Conservation (phyloP, 1,140 invertebrate genomes). For the Anoplolepis gracilipes region DNA sequence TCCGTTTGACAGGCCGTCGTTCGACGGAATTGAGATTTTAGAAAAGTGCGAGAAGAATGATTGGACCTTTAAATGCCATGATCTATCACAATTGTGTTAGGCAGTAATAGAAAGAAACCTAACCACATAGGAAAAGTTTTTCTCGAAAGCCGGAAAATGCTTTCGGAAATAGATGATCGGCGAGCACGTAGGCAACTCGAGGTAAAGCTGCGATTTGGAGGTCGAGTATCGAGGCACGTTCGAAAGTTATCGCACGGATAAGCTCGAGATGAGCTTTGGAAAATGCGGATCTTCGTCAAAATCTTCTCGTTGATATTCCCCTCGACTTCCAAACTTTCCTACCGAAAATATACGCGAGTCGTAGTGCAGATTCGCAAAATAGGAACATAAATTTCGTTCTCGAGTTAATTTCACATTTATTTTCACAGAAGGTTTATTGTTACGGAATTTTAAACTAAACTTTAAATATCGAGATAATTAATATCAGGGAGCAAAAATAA, state of each 20-base stretch:
- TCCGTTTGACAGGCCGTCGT: neutral
- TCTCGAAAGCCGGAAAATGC: constrained; percentile 27
- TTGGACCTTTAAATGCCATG: constrained; percentile 10
- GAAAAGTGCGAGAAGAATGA: neutral
- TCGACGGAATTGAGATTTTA: constrained; percentile 1
- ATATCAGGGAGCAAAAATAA: neutral
- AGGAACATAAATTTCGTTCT: neutral
- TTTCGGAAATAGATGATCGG: constrained; percentile 52
- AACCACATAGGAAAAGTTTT: constrained; percentile 26
- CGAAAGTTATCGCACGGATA: constrained; percentile 66
- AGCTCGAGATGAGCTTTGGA: constrained; percentile 59
- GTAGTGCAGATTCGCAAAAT: constrained; percentile 25
- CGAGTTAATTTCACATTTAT: neutral
- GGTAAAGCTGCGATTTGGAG: constrained; percentile 55
- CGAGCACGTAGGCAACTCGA: constrained; percentile 45
- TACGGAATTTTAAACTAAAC: neutral
- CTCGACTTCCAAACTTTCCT: constrained; percentile 35
- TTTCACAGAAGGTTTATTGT: neutral
- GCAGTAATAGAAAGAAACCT: constrained; percentile 38
- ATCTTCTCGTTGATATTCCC: constrained; percentile 69
- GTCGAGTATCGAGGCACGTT: constrained; percentile 59
- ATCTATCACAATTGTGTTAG: constrained; percentile 28
- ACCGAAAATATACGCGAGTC: constrained; percentile 38
- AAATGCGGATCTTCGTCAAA: constrained; percentile 66
- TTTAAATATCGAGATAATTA: neutral